Percentiles rank a stretch among this genome's conserved stretches.
Evolutionary conservation across 2,113 vertebrate genomes (phyloP).

Genomic region (Empidonax traillii): DNA sequence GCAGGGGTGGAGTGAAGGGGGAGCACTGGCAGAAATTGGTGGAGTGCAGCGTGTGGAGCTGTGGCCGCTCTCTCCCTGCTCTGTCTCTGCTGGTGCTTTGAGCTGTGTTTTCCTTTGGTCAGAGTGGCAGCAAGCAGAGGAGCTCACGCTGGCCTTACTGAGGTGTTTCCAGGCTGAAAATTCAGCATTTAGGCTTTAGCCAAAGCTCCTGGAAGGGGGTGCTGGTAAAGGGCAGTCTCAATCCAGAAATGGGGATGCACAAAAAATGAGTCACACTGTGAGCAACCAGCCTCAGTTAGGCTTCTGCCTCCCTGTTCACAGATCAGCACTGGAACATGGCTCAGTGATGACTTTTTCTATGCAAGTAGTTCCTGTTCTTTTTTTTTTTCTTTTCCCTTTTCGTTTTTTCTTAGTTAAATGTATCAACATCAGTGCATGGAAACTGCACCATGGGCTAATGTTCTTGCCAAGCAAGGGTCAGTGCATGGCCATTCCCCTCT

Average conservation of each 20-base stretch:
- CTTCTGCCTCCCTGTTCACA: background rate
- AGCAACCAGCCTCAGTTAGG: background rate
- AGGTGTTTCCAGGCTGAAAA: background rate
- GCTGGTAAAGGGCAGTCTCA: background rate
- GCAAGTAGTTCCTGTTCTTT: background rate
- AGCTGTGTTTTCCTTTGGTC: background rate
- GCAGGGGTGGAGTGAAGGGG: background rate
- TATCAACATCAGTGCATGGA: background rate
- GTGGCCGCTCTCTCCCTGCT: rapidly evolving
- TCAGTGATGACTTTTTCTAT: background rate
- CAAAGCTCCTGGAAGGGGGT: background rate
- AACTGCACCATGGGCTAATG: rapidly evolving
- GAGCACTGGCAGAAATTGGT: background rate
- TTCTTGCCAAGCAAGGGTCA: conserved; percentile 7
- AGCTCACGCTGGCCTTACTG: background rate
- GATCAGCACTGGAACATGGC: background rate
- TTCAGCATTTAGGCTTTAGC: background rate
- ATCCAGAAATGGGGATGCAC: background rate
- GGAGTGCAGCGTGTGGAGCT: rapidly evolving
- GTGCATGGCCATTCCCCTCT: background rate
- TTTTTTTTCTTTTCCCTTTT: rapidly evolving
- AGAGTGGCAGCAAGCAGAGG: background rate
- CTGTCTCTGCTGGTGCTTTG: background rate
- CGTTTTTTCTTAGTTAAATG: background rate
- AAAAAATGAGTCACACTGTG: background rate